Evolutionary conservation across 2,113 vertebrate species (phyloP).

Genomic region (Phaethornis superciliosus): DNA sequence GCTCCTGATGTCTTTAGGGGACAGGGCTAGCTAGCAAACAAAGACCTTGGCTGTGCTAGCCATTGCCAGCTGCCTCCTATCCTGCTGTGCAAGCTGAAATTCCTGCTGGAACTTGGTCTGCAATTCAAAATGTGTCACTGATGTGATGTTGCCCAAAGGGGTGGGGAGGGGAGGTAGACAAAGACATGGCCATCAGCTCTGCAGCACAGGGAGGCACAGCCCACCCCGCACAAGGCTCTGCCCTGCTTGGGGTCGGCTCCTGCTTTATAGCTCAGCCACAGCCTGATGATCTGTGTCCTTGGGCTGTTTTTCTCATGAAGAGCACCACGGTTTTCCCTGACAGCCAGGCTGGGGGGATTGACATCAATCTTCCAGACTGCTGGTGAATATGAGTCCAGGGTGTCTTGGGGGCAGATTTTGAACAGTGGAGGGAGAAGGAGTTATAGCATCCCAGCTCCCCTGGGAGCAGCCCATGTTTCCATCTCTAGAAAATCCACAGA

Average conservation of each 20-base stretch:
- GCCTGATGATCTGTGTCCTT: not conserved
- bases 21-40: conserved; percentile 46
- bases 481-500: not conserved
- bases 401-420: not conserved
- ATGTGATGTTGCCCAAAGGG: conserved; percentile 57
- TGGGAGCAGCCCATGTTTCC: not conserved
- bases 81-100: conserved; percentile 35
- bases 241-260: not conserved
- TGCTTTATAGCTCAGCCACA: not conserved
- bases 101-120: conserved; percentile 54
- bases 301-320: conserved; percentile 1
- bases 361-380: not conserved
- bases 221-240: not conserved
- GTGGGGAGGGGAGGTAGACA: conserved; percentile 22
- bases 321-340: not conserved
- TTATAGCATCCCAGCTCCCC: not conserved
- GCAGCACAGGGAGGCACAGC: not conserved
- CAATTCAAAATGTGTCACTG: conserved; percentile 50
- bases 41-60: conserved; percentile 50
- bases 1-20: conserved; percentile 37
- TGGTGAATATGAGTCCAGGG: not conserved
- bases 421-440: not conserved
- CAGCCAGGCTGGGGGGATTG: not conserved
- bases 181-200: not conserved
- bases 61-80: conserved; percentile 15